Base-by-base conservation (phyloP, 1,140 invertebrate genomes). In the Acromyrmex charruanus region DNA sequence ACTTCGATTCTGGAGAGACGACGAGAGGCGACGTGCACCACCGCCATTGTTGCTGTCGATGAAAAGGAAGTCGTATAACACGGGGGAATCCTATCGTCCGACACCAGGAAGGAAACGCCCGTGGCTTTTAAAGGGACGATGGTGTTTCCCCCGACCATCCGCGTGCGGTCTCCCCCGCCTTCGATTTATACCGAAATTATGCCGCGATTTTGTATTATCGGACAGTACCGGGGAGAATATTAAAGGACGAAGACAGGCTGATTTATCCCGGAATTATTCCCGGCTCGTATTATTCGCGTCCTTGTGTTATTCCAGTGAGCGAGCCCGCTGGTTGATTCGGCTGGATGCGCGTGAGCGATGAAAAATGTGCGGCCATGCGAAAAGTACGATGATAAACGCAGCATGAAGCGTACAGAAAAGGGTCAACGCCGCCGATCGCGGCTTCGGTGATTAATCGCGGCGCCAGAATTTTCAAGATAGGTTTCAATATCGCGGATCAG, bases 281-380 rank as follows among this genome's bases (percentile, higher is more conserved):
- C 58, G 16, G 59, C 25, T 81, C 59, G 79, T 69, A 69, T 72
- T 85, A 82, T 82, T 51, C 35, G 72, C 53, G 72, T 87, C 85
- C 79, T 82, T 79, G 77, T 51, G 68, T 58, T 35, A 71, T 87
- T 87, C 53, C 77, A 35, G 53, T 49, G 79, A 69, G 39, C 55
- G 61, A 69, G 44, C 28, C 55, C 28, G 77, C 63, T 35, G 68
- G 85, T 80, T 59, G 85, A 90, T 87, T 82, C 35, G 55, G 58
- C 61, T 53, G 88, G 68, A 85, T 89, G 39, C 58, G 69, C 25
- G 75, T 63, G 68, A 51, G 59, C 71, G 85, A 85, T 74, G 85
- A 87, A 90, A 89, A 90, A 86, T 85, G 85, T 75, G 74, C 89
- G 86, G 71, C 79, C 88, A 85, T 89, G 89, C 85, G 89, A 89